Percentiles rank a stretch among this genome's conserved stretches.
These are phyloP conservation scores for Perodicticus potto DNA, from an alignment of 2,797 vertebrate species.

Conservation along the genomic window DNA sequence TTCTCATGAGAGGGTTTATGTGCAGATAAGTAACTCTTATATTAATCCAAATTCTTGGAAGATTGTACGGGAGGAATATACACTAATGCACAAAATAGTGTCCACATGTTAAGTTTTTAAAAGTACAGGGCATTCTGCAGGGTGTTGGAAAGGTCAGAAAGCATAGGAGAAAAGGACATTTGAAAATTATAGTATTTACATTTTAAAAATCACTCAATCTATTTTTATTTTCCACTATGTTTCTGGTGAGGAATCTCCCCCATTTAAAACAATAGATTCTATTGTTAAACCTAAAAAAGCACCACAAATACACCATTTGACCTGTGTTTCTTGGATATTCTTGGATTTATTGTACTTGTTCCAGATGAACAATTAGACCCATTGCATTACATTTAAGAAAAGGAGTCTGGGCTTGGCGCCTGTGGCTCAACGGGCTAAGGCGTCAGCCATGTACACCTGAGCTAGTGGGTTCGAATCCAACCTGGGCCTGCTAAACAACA, in stretches of 20 bases:
- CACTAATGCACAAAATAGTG: neutral
- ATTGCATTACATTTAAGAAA: neutral
- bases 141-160: neutral
- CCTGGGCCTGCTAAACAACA: too few species aligned
- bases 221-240: conserved; percentile 52
- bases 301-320: neutral
- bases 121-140: neutral
- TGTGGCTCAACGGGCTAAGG: too few species aligned
- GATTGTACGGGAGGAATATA: neutral
- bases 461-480: too few species aligned
- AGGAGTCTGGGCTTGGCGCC: too few species aligned
- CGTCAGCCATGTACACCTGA: too few species aligned
- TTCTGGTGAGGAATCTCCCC: neutral
- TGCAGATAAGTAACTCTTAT: conserved; percentile 6
- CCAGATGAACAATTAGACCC: neutral
- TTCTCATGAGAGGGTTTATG: neutral
- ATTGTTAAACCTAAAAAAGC: conserved; percentile 1
- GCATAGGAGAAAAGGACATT: neutral
- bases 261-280: neutral
- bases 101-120: neutral
- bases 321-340: neutral
- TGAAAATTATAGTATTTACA: conserved; percentile 8
- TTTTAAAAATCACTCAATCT: neutral
- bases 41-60: conserved; percentile 37
- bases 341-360: neutral